Percentiles rank a stretch among this genome's conserved stretches.
These are phyloP conservation scores for Acrobasis suavella DNA, from an alignment of 2,888 invertebrate species.

Conservation along the genomic window DNA sequence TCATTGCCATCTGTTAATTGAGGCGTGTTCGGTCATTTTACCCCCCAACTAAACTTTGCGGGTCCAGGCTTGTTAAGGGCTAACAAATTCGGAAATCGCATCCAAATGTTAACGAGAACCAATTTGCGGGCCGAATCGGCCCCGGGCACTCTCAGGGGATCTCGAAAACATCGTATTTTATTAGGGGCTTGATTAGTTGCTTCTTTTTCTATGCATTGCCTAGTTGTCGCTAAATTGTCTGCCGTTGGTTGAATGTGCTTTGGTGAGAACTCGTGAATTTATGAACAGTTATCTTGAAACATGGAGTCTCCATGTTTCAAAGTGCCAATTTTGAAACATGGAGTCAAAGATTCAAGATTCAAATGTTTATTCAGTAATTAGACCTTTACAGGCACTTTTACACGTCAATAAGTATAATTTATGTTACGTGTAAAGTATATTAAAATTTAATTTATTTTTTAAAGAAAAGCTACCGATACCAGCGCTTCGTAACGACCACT, in stretches of 20 bases:
- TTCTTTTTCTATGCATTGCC: constrained; percentile 44
- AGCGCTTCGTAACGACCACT: too few relatives aligned
- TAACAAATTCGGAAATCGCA: constrained; percentile 74
- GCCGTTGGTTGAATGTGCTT: neutral
- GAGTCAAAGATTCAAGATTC: too few relatives aligned
- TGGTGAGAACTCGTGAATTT: too few relatives aligned
- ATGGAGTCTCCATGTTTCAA: too few relatives aligned
- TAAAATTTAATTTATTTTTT: too few relatives aligned
- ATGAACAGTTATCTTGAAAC: too few relatives aligned
- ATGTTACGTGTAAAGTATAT: too few relatives aligned
- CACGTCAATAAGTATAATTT: too few relatives aligned
- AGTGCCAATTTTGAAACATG: too few relatives aligned
- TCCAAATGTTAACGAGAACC: constrained; percentile 76
- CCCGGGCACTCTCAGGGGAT: constrained; percentile 45
- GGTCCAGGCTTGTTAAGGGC: constrained; percentile 66
- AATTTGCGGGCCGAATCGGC: constrained; percentile 64
- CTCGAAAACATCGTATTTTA: constrained; percentile 57
- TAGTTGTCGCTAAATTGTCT: constrained; percentile 22
- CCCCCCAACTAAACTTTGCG: constrained; percentile 61
- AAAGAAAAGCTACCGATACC: too few relatives aligned
- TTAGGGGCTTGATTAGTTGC: constrained; percentile 62
- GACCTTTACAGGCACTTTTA: too few relatives aligned
- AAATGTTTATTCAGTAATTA: too few relatives aligned
- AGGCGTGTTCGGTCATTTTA: constrained; percentile 74
- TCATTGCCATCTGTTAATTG: constrained; percentile 61